phyloP scores from a whole-genome alignment of 2,888 invertebrate species.

The Epistrophe eligans region DNA sequence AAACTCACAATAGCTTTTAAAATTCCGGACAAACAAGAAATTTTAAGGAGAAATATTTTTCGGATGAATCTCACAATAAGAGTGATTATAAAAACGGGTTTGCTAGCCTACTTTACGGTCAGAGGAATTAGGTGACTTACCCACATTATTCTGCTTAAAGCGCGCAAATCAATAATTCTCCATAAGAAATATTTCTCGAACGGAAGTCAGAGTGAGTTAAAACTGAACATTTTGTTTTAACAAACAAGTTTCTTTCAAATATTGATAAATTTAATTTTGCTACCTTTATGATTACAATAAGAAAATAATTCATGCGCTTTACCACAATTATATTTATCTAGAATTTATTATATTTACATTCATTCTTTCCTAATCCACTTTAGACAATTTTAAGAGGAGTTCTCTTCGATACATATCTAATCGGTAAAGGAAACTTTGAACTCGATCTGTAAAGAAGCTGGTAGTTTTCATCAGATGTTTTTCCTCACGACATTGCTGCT shows the following conservation, averaged over 20 bases:
- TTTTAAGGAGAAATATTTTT: too few relatives aligned
- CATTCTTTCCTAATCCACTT: constrained; percentile 25
- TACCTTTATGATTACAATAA: neutral
- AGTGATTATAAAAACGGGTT: too few relatives aligned
- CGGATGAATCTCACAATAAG: too few relatives aligned
- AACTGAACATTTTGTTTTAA: too few relatives aligned
- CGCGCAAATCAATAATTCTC: too few relatives aligned
- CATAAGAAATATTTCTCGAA: too few relatives aligned
- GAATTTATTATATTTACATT: neutral
- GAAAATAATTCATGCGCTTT: neutral
- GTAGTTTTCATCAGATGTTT: constrained; percentile 76
- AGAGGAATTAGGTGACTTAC: too few relatives aligned
- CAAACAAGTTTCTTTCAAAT: neutral
- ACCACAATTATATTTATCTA: neutral
- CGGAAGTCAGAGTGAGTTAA: too few relatives aligned
- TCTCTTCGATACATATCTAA: constrained; percentile 79
- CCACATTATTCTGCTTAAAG: too few relatives aligned
- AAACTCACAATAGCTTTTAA: too few relatives aligned
- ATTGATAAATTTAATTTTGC: neutral
- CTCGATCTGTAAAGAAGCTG: constrained; percentile 78
- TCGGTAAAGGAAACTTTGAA: constrained; percentile 79
- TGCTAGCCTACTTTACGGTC: too few relatives aligned
- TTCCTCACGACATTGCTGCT: constrained; percentile 75
- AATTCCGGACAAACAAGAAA: too few relatives aligned
- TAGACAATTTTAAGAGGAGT: constrained; percentile 77